Percentiles rank a stretch among this genome's conserved stretches.
Conservation (phyloP, 2,797 vertebrate species). For the Rallus crepitans region DNA sequence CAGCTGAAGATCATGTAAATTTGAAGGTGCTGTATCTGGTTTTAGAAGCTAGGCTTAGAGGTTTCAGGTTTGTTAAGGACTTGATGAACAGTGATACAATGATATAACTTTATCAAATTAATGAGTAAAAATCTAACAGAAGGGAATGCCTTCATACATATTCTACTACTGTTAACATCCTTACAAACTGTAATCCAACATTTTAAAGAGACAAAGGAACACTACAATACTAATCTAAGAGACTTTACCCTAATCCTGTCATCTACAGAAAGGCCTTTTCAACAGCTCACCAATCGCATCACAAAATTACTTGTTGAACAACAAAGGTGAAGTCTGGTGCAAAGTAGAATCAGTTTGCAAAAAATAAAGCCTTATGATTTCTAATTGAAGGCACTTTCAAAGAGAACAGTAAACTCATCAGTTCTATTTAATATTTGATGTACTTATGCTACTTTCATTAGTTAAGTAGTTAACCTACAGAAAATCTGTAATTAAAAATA, state of each 20-base stretch:
- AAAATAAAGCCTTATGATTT: neutral
- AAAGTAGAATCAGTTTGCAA: neutral
- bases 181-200: neutral
- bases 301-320: neutral
- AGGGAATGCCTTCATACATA: neutral
- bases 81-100: neutral
- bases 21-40: neutral
- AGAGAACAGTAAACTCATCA: neutral
- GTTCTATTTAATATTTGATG: neutral
- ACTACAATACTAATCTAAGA: neutral
- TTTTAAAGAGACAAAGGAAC: neutral
- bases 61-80: neutral
- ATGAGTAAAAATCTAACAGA: neutral
- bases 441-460: neutral
- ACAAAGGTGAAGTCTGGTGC: neutral
- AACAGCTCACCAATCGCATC: neutral
- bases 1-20: neutral
- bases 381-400: neutral
- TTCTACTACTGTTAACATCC: neutral
- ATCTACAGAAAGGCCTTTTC: neutral
- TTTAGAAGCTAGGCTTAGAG: neutral
- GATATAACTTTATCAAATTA: neutral
- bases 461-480: neutral
- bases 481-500: neutral
- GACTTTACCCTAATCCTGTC: neutral